phyloP scores from a whole-genome alignment of 2,113 vertebrate species.

The Anguilla rostrata region DNA sequence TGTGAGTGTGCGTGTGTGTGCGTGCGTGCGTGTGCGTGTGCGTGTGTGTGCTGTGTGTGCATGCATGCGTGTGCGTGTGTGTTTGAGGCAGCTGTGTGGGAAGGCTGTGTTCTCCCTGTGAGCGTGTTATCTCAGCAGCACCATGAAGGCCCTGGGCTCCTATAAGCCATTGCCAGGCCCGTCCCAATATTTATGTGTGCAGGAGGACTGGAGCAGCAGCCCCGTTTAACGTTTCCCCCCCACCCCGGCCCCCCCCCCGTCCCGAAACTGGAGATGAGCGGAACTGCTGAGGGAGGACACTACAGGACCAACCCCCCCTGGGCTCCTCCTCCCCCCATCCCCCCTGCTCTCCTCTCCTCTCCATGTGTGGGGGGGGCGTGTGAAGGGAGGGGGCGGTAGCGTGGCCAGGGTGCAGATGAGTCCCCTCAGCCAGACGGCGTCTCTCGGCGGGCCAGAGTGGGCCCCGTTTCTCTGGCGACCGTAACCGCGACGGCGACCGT shows the following conservation, averaged over 20 bases:
- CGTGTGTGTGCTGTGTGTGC: slow-evolving; percentile 8
- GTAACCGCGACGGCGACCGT: not conserved
- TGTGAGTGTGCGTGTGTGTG: slow-evolving; percentile 16
- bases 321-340: not conserved
- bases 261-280: not conserved
- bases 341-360: not conserved
- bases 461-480: not conserved
- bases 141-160: slow-evolving; percentile 5
- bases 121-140: not conserved
- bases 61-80: slow-evolving; percentile 37
- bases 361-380: not conserved
- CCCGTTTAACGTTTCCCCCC: slow-evolving; percentile 8
- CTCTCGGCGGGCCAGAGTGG: not conserved
- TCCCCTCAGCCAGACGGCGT: no score
- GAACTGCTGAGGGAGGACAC: not conserved
- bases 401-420: not conserved
- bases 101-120: not conserved
- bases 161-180: slow-evolving; percentile 2
- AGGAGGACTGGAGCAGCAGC: slow-evolving; percentile 6
- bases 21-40: slow-evolving; percentile 42
- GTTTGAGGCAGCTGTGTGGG: slow-evolving; percentile 28
- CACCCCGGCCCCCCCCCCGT: not conserved
- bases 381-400: no score
- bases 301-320: not conserved
- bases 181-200: slow-evolving; percentile 35